These are phyloP conservation scores for Propithecus deckenii DNA, from an alignment of 2,797 vertebrate genomes.

Conservation along the genomic window DNA sequence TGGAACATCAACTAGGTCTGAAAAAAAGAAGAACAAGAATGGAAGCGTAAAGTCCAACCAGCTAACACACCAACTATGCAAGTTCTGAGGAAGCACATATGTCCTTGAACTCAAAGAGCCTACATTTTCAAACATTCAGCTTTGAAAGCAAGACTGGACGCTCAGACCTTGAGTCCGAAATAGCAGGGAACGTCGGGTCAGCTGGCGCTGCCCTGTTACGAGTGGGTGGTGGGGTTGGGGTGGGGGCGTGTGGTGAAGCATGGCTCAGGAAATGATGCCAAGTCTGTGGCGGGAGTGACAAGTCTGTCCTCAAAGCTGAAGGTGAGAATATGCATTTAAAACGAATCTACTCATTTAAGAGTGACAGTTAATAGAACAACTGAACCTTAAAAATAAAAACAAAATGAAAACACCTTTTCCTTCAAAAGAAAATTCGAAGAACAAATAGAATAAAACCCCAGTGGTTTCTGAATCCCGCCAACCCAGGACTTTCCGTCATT, in stretches of 20 bases:
- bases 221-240: accelerated
- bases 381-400: background rate
- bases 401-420: background rate
- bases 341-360: background rate
- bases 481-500: background rate
- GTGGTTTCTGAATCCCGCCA: background rate
- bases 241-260: background rate
- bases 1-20: background rate
- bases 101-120: slow-evolving; percentile 6
- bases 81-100: background rate
- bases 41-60: background rate
- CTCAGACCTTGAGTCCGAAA: background rate
- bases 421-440: slow-evolving; percentile 19
- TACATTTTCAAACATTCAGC: background rate
- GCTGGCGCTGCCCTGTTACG: accelerated
- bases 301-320: background rate
- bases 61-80: background rate
- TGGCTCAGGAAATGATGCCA: background rate
- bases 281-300: background rate
- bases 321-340: background rate
- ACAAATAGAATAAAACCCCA: background rate
- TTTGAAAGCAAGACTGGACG: background rate
- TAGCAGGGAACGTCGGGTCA: background rate
- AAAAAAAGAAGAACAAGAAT: background rate
- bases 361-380: background rate